phyloP scores from a whole-genome alignment of 2,113 vertebrate genomes.

The Carassius carassius region DNA sequence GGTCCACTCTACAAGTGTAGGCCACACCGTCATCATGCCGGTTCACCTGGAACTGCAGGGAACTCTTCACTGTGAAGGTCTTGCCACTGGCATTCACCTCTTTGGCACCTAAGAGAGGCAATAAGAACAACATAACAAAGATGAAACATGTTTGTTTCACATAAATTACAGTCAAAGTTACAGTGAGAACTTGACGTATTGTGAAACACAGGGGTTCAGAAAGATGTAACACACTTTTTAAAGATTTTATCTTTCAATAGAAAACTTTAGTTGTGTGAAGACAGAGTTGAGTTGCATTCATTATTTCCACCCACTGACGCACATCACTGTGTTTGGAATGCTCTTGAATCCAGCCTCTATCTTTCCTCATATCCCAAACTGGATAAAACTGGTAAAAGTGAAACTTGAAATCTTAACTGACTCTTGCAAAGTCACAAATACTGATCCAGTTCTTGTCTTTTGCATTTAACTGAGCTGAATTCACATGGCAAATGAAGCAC shows the following conservation, averaged over 20 bases:
- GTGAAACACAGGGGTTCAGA: conserved; percentile 14
- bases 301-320: conserved; percentile 47
- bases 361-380: conserved; percentile 4
- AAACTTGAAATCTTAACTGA: conserved; percentile 10
- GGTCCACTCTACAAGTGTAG: conserved; percentile 94
- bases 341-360: conserved; percentile 36
- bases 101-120: conserved; percentile 83
- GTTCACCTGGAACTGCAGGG: conserved; percentile 89
- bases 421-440: not conserved
- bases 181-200: conserved; percentile 24
- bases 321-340: conserved; percentile 30
- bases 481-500: not conserved
- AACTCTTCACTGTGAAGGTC: conserved; percentile 95
- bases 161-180: conserved; percentile 11
- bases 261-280: conserved; percentile 35
- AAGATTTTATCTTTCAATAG: conserved; percentile 31
- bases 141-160: conserved; percentile 4
- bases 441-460: conserved; percentile 11
- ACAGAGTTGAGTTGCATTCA: conserved; percentile 34
- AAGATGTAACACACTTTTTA: conserved; percentile 20
- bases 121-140: conserved; percentile 10
- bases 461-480: not conserved
- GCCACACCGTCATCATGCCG: conserved; percentile 90
- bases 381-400: conserved; percentile 15
- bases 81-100: conserved; percentile 92